These are phyloP conservation scores for Pelvicachromis taeniatus DNA, from an alignment of 2,113 vertebrate genomes.

Conservation along the genomic window DNA sequence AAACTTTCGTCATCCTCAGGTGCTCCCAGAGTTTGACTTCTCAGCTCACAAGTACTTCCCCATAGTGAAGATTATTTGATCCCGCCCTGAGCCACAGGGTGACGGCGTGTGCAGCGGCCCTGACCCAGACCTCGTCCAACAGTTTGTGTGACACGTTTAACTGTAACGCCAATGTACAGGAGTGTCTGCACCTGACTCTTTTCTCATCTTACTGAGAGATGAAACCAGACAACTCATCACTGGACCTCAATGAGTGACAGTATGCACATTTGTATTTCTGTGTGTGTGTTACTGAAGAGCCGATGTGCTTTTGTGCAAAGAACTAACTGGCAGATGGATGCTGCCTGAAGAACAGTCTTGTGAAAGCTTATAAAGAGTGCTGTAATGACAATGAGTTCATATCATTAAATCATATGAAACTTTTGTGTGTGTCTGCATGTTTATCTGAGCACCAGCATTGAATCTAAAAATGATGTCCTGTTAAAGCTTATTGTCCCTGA, in stretches of 20 bases:
- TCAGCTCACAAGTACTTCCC: constrained; percentile 97
- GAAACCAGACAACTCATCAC: constrained; percentile 3
- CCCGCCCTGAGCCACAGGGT: background rate
- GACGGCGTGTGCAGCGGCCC: background rate
- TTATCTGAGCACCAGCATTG: background rate
- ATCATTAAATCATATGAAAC: constrained; percentile 33
- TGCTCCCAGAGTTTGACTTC: constrained; percentile 97
- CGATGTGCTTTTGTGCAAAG: background rate
- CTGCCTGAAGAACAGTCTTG: background rate
- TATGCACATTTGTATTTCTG: background rate
- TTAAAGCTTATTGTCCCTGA: background rate
- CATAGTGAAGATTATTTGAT: constrained; percentile 93
- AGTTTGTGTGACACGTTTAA: background rate
- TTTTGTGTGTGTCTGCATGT: background rate
- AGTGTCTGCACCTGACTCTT: background rate
- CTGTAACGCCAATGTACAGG: background rate
- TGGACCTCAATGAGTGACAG: constrained; percentile 20
- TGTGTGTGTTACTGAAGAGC: background rate
- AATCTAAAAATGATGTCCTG: background rate
- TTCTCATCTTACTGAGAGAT: background rate
- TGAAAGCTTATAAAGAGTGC: background rate
- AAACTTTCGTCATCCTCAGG: constrained; percentile 61
- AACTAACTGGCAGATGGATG: background rate
- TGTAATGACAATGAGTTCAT: constrained; percentile 1
- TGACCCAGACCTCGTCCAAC: background rate